phyloP scores from a whole-genome alignment of 2,113 vertebrate genomes.

The Otis tarda region DNA sequence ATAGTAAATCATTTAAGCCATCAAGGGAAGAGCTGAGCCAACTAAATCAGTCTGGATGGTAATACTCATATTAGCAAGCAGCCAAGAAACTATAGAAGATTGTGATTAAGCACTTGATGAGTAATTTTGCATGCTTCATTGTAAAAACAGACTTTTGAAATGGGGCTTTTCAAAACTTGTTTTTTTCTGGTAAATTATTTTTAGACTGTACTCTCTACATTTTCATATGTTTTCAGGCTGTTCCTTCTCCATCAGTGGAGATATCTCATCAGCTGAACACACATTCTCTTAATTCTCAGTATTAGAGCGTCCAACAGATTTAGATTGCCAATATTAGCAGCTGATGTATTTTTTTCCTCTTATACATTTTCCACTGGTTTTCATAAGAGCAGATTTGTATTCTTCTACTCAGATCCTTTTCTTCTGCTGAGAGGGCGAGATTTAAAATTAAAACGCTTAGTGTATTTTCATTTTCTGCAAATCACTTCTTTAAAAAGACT shows the following conservation, averaged over 20 bases:
- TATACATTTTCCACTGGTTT: slow-evolving; percentile 10
- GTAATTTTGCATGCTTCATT: slow-evolving; percentile 23
- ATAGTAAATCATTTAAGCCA: slow-evolving; percentile 34
- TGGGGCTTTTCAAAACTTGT: not conserved
- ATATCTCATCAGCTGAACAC: not conserved
- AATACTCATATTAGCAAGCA: not conserved
- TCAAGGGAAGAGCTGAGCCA: slow-evolving; percentile 26
- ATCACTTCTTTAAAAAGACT: not conserved
- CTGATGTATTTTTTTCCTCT: not conserved
- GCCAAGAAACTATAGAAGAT: slow-evolving; percentile 30
- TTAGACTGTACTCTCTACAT: not conserved
- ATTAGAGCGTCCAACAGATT: not conserved
- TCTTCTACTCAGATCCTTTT: not conserved
- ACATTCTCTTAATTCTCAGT: not conserved
- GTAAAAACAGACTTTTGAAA: slow-evolving; percentile 46
- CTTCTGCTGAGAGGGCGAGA: not conserved
- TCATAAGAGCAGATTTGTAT: not conserved
- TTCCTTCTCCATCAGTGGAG: not conserved
- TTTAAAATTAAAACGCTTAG: slow-evolving; percentile 2
- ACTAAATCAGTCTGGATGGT: slow-evolving; percentile 33
- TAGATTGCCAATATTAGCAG: not conserved
- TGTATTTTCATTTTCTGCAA: slow-evolving; percentile 37
- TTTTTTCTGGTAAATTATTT: slow-evolving; percentile 1
- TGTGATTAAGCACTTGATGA: slow-evolving; percentile 33
- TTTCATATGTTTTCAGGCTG: not conserved